Evolutionary conservation across 2,797 vertebrate genomes (phyloP).

Genomic region (Tokudaia tokunoshimensis): DNA sequence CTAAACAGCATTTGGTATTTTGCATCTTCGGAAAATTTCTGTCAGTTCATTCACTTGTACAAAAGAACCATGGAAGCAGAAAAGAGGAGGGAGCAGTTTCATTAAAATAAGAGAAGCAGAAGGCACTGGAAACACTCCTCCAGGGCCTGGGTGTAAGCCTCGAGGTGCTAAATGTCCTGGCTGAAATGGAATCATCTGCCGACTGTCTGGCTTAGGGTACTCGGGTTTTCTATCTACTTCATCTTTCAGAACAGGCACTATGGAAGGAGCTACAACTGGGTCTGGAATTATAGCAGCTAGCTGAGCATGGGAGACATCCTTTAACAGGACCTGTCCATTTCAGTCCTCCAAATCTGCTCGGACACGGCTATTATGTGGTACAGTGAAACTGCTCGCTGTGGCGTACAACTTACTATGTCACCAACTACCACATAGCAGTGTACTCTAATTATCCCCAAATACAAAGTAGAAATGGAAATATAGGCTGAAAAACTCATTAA

Average conservation of each 20-base stretch:
- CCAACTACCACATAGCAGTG: neutral
- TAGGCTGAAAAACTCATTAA: slow-evolving; percentile 47
- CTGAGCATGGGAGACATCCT: slow-evolving; percentile 99
- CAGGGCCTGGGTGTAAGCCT: slow-evolving; percentile 97
- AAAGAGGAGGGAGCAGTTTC: slow-evolving; percentile 98
- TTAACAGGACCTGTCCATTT: neutral
- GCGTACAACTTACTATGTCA: neutral
- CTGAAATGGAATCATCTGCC: slow-evolving; percentile 99
- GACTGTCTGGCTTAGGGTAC: slow-evolving; percentile 98
- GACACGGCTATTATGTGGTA: neutral
- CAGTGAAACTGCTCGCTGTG: neutral
- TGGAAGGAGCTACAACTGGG: slow-evolving; percentile 95
- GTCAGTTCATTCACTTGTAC: slow-evolving; percentile 99
- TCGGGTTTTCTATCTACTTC: slow-evolving; percentile 97
- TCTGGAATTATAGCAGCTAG: slow-evolving; percentile 95
- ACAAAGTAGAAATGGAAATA: slow-evolving; percentile 16
- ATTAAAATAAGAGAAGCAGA: slow-evolving; percentile 97
- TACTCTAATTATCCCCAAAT: slow-evolving; percentile 8
- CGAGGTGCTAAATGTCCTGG: slow-evolving; percentile 98
- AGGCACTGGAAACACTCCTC: slow-evolving; percentile 98
- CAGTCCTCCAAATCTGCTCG: neutral
- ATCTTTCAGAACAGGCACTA: slow-evolving; percentile 94
- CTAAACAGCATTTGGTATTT: slow-evolving; percentile 96
- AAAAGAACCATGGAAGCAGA: slow-evolving; percentile 98
- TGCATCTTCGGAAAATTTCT: slow-evolving; percentile 97